phyloP scores from a whole-genome alignment of 2,113 vertebrate genomes.

The Cynopterus brachyotis region DNA sequence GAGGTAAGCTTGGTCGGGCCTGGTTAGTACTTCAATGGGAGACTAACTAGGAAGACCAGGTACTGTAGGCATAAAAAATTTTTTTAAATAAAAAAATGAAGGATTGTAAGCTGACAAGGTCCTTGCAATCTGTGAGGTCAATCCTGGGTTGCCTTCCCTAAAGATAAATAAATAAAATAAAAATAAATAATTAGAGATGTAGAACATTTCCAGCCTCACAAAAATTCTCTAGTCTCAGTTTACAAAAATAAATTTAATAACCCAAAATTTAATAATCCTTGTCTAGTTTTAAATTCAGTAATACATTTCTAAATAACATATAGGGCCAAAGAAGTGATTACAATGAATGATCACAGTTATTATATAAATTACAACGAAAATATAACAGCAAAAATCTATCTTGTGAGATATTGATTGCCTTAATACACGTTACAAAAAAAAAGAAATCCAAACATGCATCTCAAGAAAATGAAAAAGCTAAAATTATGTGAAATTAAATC shows the following conservation, averaged over 20 bases:
- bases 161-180: no score
- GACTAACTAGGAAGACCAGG: no score
- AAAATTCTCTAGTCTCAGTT: background rate
- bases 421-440: background rate
- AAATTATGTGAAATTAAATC: background rate
- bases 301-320: background rate
- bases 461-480: background rate
- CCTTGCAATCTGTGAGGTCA: no score
- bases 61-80: no score
- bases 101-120: no score
- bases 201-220: background rate
- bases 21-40: no score
- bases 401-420: background rate
- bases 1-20: no score
- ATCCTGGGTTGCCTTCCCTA: no score
- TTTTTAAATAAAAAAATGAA: no score
- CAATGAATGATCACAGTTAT: background rate
- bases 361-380: background rate
- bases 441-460: background rate
- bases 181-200: no score
- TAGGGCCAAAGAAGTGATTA: background rate
- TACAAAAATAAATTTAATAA: background rate
- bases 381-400: background rate
- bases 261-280: background rate
- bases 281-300: background rate